Evolutionary conservation across 2,888 invertebrate species (phyloP).

Genomic region (Lasioglossum calceatum): DNA sequence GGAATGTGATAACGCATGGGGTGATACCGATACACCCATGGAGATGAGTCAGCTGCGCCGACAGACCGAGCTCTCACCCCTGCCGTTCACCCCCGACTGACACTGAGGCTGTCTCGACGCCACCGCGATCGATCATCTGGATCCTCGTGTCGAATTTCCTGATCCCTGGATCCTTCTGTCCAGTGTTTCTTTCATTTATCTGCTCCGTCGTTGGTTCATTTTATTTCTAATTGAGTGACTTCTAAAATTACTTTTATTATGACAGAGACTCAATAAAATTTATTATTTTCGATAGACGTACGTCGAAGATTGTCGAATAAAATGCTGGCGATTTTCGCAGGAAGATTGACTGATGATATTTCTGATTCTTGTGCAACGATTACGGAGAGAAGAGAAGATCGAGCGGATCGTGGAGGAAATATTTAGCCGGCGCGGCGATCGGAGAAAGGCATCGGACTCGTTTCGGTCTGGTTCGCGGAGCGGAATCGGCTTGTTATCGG

Average conservation of each 20-base stretch:
- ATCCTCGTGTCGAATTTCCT: slow-evolving; percentile 60
- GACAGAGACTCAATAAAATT: background rate
- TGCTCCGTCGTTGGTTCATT: background rate
- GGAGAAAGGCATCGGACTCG: background rate
- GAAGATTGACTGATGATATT: background rate
- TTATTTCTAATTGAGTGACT: background rate
- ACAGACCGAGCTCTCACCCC: slow-evolving; percentile 54
- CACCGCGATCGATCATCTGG: slow-evolving; percentile 54
- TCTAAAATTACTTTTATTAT: background rate
- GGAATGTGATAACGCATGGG: slow-evolving; percentile 79
- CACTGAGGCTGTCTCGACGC: slow-evolving; percentile 19
- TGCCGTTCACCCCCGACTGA: slow-evolving; percentile 45
- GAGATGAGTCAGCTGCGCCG: slow-evolving; percentile 77
- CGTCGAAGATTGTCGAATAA: background rate
- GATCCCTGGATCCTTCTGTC: background rate
- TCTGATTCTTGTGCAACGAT: background rate
- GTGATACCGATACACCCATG: slow-evolving; percentile 80
- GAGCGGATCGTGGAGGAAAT: background rate
- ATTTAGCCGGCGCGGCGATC: background rate
- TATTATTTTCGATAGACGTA: background rate
- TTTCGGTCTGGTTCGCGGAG: slow-evolving; percentile 69
- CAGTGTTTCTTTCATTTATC: background rate
- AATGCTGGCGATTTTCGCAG: background rate
- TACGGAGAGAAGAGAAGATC: background rate
- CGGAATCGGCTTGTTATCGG: slow-evolving; percentile 4